A percentile compares a stretch with the other conserved stretches of the same genome.
Conservation (phyloP, 2,113 vertebrate genomes). For the Ovis aries region ARS-UI_Ramb_v3.0 NC_056055.1:218022001-218022500, state of each 20-base stretch:
- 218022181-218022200: not conserved
- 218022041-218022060: not conserved
- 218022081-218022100: not conserved
- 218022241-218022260: not conserved
- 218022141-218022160: not conserved
- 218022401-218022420: not conserved
- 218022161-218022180: not conserved
- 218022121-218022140: not conserved
- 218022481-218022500: not conserved
- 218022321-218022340: not conserved
- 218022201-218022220: not conserved
- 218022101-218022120: not conserved
- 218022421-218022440: not conserved
- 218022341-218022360: not conserved
- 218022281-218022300: not conserved
- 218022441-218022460: not conserved
- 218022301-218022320: not conserved
- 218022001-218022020: not conserved
- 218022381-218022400: not conserved
- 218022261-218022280: not conserved
- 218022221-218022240: not conserved
- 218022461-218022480: not conserved
- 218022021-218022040: not conserved
- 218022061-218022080: fast-evolving
- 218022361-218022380: not conserved